Evolutionary conservation across 1,140 invertebrate species (phyloP).

Genomic region (Meloidogyne chitwoodi): DNA sequence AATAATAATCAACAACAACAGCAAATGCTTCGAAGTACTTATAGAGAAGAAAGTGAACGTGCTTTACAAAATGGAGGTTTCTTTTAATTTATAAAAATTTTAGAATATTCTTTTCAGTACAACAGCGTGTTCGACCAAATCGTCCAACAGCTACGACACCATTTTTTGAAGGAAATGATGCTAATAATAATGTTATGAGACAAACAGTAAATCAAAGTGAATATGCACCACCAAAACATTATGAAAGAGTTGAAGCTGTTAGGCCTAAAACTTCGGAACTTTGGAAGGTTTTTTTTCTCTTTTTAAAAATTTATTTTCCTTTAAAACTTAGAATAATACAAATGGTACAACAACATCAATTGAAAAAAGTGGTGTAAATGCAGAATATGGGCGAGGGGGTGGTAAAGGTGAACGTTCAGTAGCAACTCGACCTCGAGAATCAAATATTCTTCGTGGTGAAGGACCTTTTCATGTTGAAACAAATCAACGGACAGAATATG

Average conservation of each 20-base stretch:
- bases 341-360: neutral
- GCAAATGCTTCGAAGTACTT: constrained; percentile 11
- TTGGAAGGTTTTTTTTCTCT: constrained; percentile 24
- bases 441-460: constrained; percentile 18
- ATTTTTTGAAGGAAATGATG: neutral
- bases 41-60: constrained; percentile 17
- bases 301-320: too few species aligned
- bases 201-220: constrained; percentile 14
- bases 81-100: neutral
- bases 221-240: neutral
- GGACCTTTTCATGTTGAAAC: constrained; percentile 26
- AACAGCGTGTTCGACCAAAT: neutral
- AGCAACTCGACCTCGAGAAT: constrained; percentile 15
- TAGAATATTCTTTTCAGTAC: neutral
- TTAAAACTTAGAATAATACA: neutral
- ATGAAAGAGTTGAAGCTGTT: constrained; percentile 2
- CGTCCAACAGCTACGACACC: neutral
- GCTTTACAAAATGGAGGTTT: constrained; percentile 15
- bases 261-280: constrained; percentile 17
- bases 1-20: neutral
- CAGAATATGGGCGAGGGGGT: constrained; percentile 6
- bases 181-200: neutral
- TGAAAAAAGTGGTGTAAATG: constrained; percentile 9
- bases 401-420: constrained; percentile 2
- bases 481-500: constrained; percentile 17